Base-by-base conservation (phyloP, 2,888 invertebrate species). In the Agrochola macilenta region DNA sequence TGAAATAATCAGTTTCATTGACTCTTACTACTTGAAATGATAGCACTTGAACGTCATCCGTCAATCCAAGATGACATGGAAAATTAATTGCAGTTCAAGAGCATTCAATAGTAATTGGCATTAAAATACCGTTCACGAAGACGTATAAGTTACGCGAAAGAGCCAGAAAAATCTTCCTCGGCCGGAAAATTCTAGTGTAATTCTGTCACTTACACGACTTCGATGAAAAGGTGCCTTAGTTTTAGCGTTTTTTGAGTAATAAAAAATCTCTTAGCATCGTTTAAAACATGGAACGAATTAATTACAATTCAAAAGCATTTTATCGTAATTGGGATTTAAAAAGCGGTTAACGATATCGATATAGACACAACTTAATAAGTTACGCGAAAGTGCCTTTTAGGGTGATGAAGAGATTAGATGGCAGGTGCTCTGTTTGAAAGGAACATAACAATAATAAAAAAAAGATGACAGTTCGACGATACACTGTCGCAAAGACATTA, bases 41-140 rank as follows among this genome's bases (percentile, higher is more conserved):
- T 80, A 80, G 60, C 81, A 52, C 46, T 54, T 46, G 58, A 61
- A 61, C 58, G 63, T 71, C 79, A 71, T 79, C 80, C 52, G 61
- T 80, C 84, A 74, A 80, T 71, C 20, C 30, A 35, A 69, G 46
- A 63, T 46, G 74, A 68, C 58, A 61, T 35, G 61, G 69, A 65
- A 57, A 64, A 82, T 84, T 71, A 81, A 82, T 84, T 82, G 49
- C 84, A 63, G 52, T 69, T 78, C 69, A 73, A 83, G 60, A 82
- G 39, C 64, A 49, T 54, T 39, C 14, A 61, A n/a, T 66, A n/a
- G 46, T 52, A 73, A 61, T 35, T 66, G 9, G 8, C 52, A 80
- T 73, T 65, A 14, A 61, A 61, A 66, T 57, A 30, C 7, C 26
- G 35, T 14, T 20, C 7, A 39, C 2, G 17, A 9, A 77, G 23